phyloP scores from a whole-genome alignment of 92 coral and sea anemone species.

The Muricea muricata region DNA sequence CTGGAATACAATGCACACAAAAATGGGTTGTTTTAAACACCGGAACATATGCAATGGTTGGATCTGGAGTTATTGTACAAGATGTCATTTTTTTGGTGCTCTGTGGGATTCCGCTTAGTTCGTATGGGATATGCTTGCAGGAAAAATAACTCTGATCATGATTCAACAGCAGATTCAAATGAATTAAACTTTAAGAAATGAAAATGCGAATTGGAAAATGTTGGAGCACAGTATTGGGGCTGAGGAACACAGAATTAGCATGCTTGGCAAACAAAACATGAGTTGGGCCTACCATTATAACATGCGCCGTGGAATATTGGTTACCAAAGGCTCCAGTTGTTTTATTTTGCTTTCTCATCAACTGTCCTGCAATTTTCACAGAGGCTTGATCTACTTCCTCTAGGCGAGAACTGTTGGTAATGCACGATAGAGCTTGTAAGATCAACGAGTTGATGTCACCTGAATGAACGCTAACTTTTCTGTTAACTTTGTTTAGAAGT shows the following conservation, averaged over 20 bases:
- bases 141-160: too few species aligned
- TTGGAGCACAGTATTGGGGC: too few species aligned
- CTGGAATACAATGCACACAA: constrained; percentile 42
- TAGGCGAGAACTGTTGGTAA: constrained; percentile 15
- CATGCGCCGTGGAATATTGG: constrained; percentile 62
- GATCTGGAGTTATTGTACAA: too few species aligned
- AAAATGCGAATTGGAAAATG: too few species aligned
- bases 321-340: constrained; percentile 71
- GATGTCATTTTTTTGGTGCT: too few species aligned
- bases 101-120: too few species aligned
- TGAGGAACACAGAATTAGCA: too few species aligned
- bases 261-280: neutral
- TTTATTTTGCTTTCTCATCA: constrained; percentile 38
- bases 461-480: constrained; percentile 17
- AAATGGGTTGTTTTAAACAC: too few species aligned
- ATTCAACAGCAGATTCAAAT: too few species aligned
- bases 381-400: neutral
- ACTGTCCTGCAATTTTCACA: constrained; percentile 15
- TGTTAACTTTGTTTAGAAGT: neutral
- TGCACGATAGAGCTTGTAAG: constrained; percentile 73
- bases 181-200: too few species aligned
- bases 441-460: constrained; percentile 66
- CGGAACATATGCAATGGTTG: too few species aligned
- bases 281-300: constrained; percentile 19
- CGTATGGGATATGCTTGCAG: too few species aligned